Evolutionary conservation across 2,113 vertebrate species (phyloP), one percentile per base, ranked within the genome.

Genomic region (Tachysurus fulvidraco): DNA sequence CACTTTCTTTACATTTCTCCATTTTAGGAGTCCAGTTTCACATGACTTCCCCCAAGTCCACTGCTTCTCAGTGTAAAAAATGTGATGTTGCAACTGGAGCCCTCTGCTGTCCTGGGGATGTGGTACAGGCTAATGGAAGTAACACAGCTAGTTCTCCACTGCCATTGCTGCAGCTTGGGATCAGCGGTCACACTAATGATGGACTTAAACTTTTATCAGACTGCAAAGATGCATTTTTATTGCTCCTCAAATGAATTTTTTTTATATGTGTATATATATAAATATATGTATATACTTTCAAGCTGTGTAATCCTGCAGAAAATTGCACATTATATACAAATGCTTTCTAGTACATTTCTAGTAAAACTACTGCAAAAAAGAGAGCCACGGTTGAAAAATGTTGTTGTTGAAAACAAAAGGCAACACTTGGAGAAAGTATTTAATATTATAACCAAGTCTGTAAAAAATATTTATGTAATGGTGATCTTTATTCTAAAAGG

Each of bases 261-360:
- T 17, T 4, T 74, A 50, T 50, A 50, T 50, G 46, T 9, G 41
- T 28, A n/a, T n/a, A 92, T 84, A 93, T 92, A 67, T 91, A 92
- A 7, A 88, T 91, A 91, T 90, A 92, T 87, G 93, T 91, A 17
- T 92, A 88, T 11, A 21, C 12, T 44, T 69, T 46, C 77, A 69
- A 17, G 6, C 11, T 0, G 28, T 64, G 3, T n/a, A 4, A 36
- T 74, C 54, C 14, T 17, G 57, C 76, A 73, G 44, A 28, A 64
- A 81, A 41, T 36, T 80, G 74, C 59, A 84, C 57, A 57, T 84
- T n/a, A 7, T 83, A 41, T 60, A 52, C 3, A 50, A 23, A 64
- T 30, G 14, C 16, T 52, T 50, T 83, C 30, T 79, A 54, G 44
- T 54, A 50, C 46, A 74, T 59, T 81, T 81, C 23, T 41, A 81